A percentile compares a stretch with the other conserved stretches of the same genome.
These are phyloP conservation scores for Lerema accius DNA, from an alignment of 1,140 invertebrate genomes.

Conservation along the genomic window DNA sequence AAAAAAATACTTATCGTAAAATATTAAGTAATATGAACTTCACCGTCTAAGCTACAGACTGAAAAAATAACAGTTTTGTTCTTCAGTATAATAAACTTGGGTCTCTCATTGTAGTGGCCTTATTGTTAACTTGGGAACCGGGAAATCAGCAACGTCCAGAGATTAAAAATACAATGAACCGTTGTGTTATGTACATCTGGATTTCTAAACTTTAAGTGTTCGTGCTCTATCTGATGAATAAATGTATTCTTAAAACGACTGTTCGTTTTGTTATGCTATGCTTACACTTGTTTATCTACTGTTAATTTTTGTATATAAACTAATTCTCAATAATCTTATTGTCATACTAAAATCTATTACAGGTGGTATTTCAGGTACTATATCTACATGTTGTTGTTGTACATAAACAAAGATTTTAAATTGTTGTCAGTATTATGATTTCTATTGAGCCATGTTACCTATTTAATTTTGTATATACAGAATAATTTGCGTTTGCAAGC, in stretches of 20 bases:
- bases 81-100: constrained; percentile 23
- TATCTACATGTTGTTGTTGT: too few relatives aligned
- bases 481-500: too few relatives aligned
- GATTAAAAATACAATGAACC: constrained; percentile 18
- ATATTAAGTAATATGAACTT: too few relatives aligned
- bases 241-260: not conserved
- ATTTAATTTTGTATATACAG: too few relatives aligned
- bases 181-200: constrained; percentile 1
- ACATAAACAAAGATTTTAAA: too few relatives aligned
- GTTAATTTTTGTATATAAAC: not conserved
- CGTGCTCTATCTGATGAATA: not conserved
- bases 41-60: not conserved
- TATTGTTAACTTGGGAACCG: constrained; percentile 23
- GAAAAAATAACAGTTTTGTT: constrained; percentile 15
- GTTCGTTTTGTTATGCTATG: not conserved
- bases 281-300: constrained; percentile 16
- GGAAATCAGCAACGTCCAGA: constrained; percentile 17
- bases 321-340: too few relatives aligned
- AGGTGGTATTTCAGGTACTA: too few relatives aligned
- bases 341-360: too few relatives aligned
- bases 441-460: too few relatives aligned
- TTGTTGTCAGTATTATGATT: too few relatives aligned
- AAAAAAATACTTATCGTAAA: too few relatives aligned
- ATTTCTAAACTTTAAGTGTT: constrained; percentile 2
- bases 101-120: constrained; percentile 8